A percentile compares a stretch with the other conserved stretches of the same genome.
These are phyloP conservation scores for Phaonia tiefii DNA, from an alignment of 2,888 invertebrate species.

Conservation along the genomic window DNA sequence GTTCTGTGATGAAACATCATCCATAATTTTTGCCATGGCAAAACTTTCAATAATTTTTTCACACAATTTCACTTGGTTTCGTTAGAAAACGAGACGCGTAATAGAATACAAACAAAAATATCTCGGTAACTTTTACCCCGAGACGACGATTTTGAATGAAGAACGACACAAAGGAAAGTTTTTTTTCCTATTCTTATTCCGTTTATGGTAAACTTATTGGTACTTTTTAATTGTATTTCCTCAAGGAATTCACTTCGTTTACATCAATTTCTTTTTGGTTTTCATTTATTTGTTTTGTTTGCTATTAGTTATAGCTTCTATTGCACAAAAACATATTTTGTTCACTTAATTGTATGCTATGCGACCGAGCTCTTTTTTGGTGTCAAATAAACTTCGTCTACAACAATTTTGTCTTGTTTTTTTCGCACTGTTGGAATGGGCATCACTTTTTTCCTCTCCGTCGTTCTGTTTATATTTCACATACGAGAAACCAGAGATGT, in stretches of 20 bases:
- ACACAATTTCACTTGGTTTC: slow-evolving; percentile 57
- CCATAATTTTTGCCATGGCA: slow-evolving; percentile 73
- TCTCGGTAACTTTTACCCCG: slow-evolving; percentile 14
- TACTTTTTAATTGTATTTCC: background rate
- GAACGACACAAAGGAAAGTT: slow-evolving; percentile 57
- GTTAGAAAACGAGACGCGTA: background rate
- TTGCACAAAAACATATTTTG: slow-evolving; percentile 24
- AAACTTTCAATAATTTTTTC: slow-evolving; percentile 56
- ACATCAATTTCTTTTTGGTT: too few relatives aligned
- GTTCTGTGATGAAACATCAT: slow-evolving; percentile 80
- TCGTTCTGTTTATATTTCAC: background rate
- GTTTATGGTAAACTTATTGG: slow-evolving; percentile 39
- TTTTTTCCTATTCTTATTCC: slow-evolving; percentile 15
- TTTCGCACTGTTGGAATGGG: slow-evolving; percentile 45
- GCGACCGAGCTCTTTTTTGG: slow-evolving; percentile 12
- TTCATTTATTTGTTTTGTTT: background rate
- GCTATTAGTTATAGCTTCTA: slow-evolving; percentile 2
- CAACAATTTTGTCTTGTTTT: slow-evolving; percentile 40
- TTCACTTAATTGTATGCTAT: slow-evolving; percentile 20
- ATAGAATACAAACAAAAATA: background rate
- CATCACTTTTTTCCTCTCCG: slow-evolving; percentile 43
- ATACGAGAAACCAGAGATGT: slow-evolving; percentile 14
- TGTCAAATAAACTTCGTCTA: slow-evolving; percentile 55
- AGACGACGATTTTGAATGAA: background rate
- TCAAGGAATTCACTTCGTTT: background rate